Percentiles rank a stretch among this genome's conserved stretches.
Conservation (phyloP, 37 sponge, comb jelly and placozoan genomes). For the Amphimedon queenslandica region DNA sequence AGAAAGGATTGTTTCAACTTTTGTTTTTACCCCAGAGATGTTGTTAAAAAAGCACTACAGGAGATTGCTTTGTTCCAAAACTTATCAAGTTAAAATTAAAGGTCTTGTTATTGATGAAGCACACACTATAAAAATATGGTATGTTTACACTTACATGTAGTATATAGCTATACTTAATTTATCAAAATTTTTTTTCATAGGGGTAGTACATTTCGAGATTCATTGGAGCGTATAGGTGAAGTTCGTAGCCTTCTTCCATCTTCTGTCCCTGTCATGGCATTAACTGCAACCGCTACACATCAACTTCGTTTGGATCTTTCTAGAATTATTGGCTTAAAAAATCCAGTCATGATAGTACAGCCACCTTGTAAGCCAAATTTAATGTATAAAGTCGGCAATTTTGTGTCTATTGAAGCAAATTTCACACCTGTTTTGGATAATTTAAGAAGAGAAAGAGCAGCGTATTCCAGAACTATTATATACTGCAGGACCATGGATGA, state of each 20-base stretch:
- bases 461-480: background rate
- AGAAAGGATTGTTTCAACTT: too few relatives aligned
- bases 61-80: too few relatives aligned
- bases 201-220: too few relatives aligned
- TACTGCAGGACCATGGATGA: background rate
- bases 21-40: too few relatives aligned
- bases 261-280: slow-evolving; percentile 26
- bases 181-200: too few relatives aligned
- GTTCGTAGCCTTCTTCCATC: slow-evolving; percentile 24
- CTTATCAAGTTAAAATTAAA: too few relatives aligned
- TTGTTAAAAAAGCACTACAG: too few relatives aligned
- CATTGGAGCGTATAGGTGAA: slow-evolving; percentile 12
- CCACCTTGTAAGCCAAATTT: slow-evolving; percentile 13
- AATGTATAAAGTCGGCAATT: slow-evolving; percentile 6
- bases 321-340: slow-evolving; percentile 18
- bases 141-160: too few relatives aligned
- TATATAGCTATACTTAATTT: too few relatives aligned
- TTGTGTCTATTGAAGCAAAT: background rate
- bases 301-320: background rate
- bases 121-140: too few relatives aligned
- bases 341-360: slow-evolving; percentile 9
- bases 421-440: background rate
- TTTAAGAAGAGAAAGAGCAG: background rate
- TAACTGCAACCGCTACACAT: slow-evolving; percentile 41
- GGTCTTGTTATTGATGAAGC: too few relatives aligned